phyloP scores from a whole-genome alignment of 53 echinoderm and acorn worm genomes.

The Astropecten irregularis region DNA sequence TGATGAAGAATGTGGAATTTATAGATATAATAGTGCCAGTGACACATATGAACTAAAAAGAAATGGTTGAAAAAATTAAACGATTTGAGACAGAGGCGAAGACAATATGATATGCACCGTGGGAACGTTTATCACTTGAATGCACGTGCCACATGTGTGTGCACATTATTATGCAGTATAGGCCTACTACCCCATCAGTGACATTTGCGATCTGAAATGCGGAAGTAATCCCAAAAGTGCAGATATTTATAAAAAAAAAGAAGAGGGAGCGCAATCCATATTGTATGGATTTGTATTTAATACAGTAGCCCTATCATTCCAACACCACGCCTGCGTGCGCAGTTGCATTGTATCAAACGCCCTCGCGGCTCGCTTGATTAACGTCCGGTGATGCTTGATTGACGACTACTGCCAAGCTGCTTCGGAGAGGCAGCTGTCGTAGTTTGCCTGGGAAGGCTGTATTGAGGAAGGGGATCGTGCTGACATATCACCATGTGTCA shows the following conservation, averaged over 20 bases:
- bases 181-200: no score
- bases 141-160: no score
- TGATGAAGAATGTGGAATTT: no score
- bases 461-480: not conserved
- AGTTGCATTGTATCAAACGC: constrained; percentile 3
- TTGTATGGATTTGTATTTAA: constrained; percentile 23
- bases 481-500: not conserved
- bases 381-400: constrained; percentile 12
- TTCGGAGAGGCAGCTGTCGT: constrained; percentile 22
- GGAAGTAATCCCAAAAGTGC: not conserved
- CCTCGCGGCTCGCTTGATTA: not conserved
- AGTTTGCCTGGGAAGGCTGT: not conserved
- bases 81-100: no score
- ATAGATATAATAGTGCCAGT: no score
- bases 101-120: no score
- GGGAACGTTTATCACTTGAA: no score
- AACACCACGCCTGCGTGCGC: not conserved
- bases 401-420: not conserved
- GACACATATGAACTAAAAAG: no score
- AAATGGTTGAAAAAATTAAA: no score
- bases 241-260: not conserved
- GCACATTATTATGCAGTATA: no score
- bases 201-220: no score
- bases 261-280: not conserved
- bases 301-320: constrained; percentile 2